Percentiles rank a stretch among this genome's conserved stretches.
phyloP scores from a whole-genome alignment of 30 jellyfish, hydroid and myxozoan species.

The Cassiopea andromeda region DNA sequence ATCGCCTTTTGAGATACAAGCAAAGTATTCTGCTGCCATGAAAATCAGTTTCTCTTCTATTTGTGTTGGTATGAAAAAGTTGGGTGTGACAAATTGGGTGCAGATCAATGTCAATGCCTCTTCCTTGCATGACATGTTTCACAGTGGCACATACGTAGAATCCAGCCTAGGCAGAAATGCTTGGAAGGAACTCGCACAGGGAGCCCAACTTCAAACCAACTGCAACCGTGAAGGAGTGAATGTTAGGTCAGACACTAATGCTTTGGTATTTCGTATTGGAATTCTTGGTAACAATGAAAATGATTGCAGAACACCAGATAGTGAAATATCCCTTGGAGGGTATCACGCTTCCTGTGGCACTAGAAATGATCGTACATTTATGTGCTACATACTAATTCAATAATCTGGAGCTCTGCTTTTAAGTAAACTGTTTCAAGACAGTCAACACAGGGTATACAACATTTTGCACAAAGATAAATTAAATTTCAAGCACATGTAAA shows the following conservation, averaged over 20 bases:
- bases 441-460: too few relatives aligned
- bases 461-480: too few relatives aligned
- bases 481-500: too few relatives aligned
- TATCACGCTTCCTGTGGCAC: not conserved
- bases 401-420: not conserved
- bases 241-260: not conserved
- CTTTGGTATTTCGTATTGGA: not conserved
- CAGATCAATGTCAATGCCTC: not conserved
- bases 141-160: not conserved
- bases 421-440: too few relatives aligned
- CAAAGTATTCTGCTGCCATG: slow-evolving; percentile 31
- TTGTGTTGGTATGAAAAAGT: slow-evolving; percentile 40
- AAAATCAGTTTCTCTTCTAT: not conserved
- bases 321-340: slow-evolving; percentile 8
- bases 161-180: slow-evolving; percentile 1
- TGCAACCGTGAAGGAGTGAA: slow-evolving; percentile 42
- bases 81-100: not conserved
- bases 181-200: slow-evolving; percentile 4
- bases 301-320: slow-evolving; percentile 8
- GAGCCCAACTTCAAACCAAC: slow-evolving; percentile 4
- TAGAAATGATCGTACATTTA: not conserved
- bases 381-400: not conserved
- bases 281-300: slow-evolving; percentile 5
- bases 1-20: slow-evolving; percentile 2
- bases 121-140: slow-evolving; percentile 20